Percentiles rank a stretch among this genome's conserved stretches.
Conservation (phyloP, 2,797 vertebrate genomes). For the Vespertilio murinus region DNA sequence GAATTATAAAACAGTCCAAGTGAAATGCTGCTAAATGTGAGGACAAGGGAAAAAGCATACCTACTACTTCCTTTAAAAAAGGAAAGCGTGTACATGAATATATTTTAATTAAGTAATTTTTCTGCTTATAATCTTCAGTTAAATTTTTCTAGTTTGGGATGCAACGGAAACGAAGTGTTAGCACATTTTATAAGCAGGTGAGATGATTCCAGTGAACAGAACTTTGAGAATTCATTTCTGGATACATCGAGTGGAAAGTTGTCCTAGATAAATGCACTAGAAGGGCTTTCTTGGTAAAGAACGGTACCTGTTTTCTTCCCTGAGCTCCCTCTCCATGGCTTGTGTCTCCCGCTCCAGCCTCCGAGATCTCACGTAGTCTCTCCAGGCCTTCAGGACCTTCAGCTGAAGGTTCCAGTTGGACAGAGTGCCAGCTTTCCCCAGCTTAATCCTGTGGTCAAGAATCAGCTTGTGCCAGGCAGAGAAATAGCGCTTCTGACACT, state of each 20-base stretch:
- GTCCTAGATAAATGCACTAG: neutral
- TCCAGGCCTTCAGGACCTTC: slow-evolving; percentile 91
- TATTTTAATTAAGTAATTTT: slow-evolving; percentile 25
- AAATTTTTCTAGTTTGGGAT: slow-evolving; percentile 16
- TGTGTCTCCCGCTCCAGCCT: slow-evolving; percentile 85
- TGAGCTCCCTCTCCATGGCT: slow-evolving; percentile 87
- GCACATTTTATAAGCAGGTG: neutral
- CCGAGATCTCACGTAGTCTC: slow-evolving; percentile 86
- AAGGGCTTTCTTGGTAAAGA: neutral
- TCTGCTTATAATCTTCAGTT: slow-evolving; percentile 17
- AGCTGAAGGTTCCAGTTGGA: slow-evolving; percentile 92
- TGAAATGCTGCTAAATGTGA: neutral
- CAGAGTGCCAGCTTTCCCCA: slow-evolving; percentile 91
- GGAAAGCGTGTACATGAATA: neutral
- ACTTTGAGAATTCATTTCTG: slow-evolving; percentile 33
- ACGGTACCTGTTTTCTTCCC: slow-evolving; percentile 90
- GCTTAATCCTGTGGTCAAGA: slow-evolving; percentile 87
- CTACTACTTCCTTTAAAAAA: neutral
- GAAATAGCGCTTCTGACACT: slow-evolving; percentile 94
- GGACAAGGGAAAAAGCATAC: neutral
- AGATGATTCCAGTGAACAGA: neutral
- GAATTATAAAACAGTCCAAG: slow-evolving; percentile 4
- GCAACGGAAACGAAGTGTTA: neutral
- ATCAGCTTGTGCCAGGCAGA: slow-evolving; percentile 92
- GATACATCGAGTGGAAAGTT: neutral